A percentile compares a stretch with the other conserved stretches of the same genome.
These are phyloP conservation scores for Chrysomela aeneicollis DNA, from an alignment of 2,888 invertebrate genomes.

Conservation along the genomic window DNA sequence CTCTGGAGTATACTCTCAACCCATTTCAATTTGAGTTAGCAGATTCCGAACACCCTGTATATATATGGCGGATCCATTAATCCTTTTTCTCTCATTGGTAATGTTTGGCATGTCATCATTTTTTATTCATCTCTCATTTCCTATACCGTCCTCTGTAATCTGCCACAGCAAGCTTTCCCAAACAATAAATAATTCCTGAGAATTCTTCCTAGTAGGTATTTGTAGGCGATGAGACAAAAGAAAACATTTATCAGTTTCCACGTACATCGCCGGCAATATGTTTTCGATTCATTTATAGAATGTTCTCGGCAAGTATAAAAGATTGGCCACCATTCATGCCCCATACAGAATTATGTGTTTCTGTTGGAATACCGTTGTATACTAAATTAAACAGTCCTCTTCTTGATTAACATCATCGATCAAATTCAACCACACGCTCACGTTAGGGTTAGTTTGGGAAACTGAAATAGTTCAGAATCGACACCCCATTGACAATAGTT, in stretches of 20 bases:
- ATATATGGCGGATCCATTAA: too few relatives aligned
- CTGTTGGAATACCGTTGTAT: conserved; percentile 48
- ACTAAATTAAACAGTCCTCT: conserved; percentile 50
- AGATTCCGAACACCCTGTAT: too few relatives aligned
- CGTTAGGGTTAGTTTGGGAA: conserved; percentile 31
- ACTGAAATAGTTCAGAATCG: conserved; percentile 35
- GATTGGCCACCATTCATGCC: conserved; percentile 43
- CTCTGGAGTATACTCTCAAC: too few relatives aligned
- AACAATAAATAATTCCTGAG: conserved; percentile 39
- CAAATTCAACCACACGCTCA: conserved; percentile 54
- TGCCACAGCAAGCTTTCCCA: conserved; percentile 13
- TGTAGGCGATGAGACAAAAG: conserved; percentile 37
- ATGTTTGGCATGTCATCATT: too few relatives aligned
- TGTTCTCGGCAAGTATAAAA: conserved; percentile 38
- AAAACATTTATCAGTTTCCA: conserved; percentile 38
- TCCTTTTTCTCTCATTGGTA: too few relatives aligned
- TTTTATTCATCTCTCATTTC: too few relatives aligned
- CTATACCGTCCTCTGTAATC: not conserved
- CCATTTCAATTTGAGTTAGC: too few relatives aligned
- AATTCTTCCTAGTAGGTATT: conserved; percentile 31
- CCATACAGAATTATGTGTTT: conserved; percentile 49
- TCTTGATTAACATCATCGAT: conserved; percentile 55
- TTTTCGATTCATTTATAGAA: conserved; percentile 41
- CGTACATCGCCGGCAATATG: conserved; percentile 38
- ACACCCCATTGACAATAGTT: conserved; percentile 22